Evolutionary conservation across 2,113 vertebrate genomes (phyloP).

Genomic region (Eubucco bourcierii): DNA sequence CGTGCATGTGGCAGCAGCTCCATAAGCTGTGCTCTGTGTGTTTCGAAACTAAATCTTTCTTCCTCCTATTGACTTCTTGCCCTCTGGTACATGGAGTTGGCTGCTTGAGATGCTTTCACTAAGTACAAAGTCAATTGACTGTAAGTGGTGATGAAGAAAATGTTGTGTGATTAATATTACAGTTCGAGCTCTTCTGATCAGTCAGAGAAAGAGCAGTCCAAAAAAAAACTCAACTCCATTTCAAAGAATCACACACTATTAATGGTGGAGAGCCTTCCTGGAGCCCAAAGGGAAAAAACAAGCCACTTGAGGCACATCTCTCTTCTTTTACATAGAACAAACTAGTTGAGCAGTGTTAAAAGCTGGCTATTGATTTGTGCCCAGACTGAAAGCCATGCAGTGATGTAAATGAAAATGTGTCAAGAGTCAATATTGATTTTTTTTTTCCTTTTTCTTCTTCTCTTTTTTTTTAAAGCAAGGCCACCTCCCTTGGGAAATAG

Average conservation of each 20-base stretch:
- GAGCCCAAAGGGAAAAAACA: conserved; percentile 57
- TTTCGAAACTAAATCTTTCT: conserved; percentile 65
- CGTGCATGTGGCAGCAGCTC: not conserved
- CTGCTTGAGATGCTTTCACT: conserved; percentile 62
- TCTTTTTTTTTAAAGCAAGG: conserved; percentile 35
- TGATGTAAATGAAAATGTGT: conserved; percentile 86
- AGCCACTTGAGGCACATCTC: conserved; percentile 66
- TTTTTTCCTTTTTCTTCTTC: not conserved
- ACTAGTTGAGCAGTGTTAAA: conserved; percentile 78
- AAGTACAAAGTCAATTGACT: conserved; percentile 77
- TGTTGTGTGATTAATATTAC: conserved; percentile 71
- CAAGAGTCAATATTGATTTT: conserved; percentile 85
- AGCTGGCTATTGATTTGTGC: conserved; percentile 82
- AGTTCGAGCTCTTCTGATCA: conserved; percentile 71
- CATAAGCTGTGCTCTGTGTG: not conserved
- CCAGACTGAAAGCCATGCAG: conserved; percentile 77
- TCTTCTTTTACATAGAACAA: conserved; percentile 69
- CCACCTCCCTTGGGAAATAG: conserved; percentile 74
- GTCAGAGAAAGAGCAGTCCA: conserved; percentile 65
- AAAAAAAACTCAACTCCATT: conserved; percentile 60
- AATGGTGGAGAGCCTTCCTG: conserved; percentile 53
- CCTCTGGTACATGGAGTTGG: conserved; percentile 55
- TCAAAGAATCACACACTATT: conserved; percentile 54
- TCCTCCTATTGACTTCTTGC: conserved; percentile 66
- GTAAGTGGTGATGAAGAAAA: conserved; percentile 71